Evolutionary conservation across 2,888 invertebrate species (phyloP), one percentile per base, ranked within the genome.

Genomic region (Polydrusus tereticollis): DNA sequence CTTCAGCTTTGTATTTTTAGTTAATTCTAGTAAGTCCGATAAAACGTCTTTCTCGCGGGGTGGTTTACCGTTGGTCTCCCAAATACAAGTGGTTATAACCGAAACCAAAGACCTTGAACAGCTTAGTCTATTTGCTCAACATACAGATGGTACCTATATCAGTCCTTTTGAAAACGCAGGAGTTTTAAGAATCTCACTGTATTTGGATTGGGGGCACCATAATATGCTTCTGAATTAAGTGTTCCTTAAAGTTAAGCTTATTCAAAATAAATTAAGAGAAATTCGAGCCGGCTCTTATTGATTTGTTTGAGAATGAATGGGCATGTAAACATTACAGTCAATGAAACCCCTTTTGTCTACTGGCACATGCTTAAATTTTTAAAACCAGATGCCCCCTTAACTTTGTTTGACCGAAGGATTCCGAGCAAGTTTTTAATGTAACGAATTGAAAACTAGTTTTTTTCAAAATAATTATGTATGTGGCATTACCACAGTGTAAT

Each of bases 191-290:
- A n/a, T 36, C n/a, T 23, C n/a, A 18, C 45, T 66, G 58, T 33
- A 36, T 26, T 16, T 21, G 23, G 26, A 66, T 45, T 58, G 58
- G n/a, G 58, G 14, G 12, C 58, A 58, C 43, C 58, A 58, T 58
- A 57, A 38, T 38, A 5, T 26, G 10, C 20, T 57, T 66, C 57
- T 45, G 18, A 66, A 58, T 58, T 50, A 20, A 55, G 10, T n/a
- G n/a, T 3, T 29, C 52, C 16, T 58, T 20, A 58, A 58, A 58
- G 23, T 66, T 57, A 43, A 66, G 45, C 29, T 41, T 55, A 65
- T 65, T 55, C 55, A 65, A 65, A 65, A 55, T 65, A 65, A 55
- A 65, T 65, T 47, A 65, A 41, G 64, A 47, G 50, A 65, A 55
- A 65, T 41, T 52, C 21, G 55, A 41, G 29, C n/a, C 29, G 23